Base-by-base conservation (phyloP, 1,140 invertebrate genomes). In the Adelges cooleyi region DNA sequence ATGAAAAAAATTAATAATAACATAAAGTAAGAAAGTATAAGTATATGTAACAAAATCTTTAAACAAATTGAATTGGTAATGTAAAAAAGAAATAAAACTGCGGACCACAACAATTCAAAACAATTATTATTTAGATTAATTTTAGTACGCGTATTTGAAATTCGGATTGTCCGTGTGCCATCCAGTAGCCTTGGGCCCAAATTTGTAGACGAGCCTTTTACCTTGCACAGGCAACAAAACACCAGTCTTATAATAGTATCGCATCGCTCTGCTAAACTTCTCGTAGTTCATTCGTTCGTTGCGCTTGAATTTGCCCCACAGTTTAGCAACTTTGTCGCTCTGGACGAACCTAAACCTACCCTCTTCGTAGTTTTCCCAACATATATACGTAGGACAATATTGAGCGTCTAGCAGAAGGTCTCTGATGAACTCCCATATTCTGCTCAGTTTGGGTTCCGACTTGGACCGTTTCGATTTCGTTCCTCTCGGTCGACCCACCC, bases 241-340 rank as follows among this genome's bases (percentile, higher is more conserved):
- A 72, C 84, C 79, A 71, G 86, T 84, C 73, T 87, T 85, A 76
- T 93, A 93, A 75, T 92, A 91, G 76, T 94, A 92, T 71, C 92
- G 84, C 90, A 95, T 94, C 6, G 92, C 92, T 70, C 92, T 75
- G 76, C 89, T 92, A 67, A 95, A 82, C 75, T 95, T 95, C 73
- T 94, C 92, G 73, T 94, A 95, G 17, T 87, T 93, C 92, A 95
- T 95, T 72, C 86, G 84, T 25, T 84, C 83, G 73, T 95, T 95
- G 72, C 89, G 86, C 73, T 92, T 92, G 71, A 84, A 80, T 23
- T 82, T 81, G 0, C 91, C 92, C 92, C 92, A 95, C 66, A 92
- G 78, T 71, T 88, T 84, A 1, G 91, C 90, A 2, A 95, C 87
- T 71, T 88, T 84, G 68, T 93, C 89, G n/a, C 87, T 90, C 69